Evolutionary conservation across 2,888 invertebrate genomes (phyloP), one percentile per base, ranked within the genome.

Genomic region (Cheilosia variabilis): DNA sequence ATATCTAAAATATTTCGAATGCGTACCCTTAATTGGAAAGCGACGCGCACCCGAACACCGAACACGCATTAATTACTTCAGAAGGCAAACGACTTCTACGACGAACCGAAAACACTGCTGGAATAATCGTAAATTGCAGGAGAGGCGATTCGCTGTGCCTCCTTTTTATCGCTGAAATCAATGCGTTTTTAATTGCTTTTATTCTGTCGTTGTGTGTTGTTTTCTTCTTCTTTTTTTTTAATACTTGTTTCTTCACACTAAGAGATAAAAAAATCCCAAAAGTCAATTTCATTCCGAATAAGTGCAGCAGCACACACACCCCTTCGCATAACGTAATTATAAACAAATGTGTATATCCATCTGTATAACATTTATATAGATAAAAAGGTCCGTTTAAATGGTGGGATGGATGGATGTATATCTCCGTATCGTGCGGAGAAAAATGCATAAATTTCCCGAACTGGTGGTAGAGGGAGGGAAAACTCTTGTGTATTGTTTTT

Each of bases 111-210:
- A 50, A 53, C 31, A 58, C 45, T 63, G 62, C 34, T 73, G 79
- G 79, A 84, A 73, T 69, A 62, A 77, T 62, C 80, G 76, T 81
- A 81, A 86, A 86, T 86, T 72, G 57, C 76, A 72, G 71, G 68
- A 80, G 68, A 80, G 75, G 86, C 81, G 81, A 86, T 81, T 72
- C 76, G 86, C 72, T 41, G 72, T 66, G 86, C 86, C 86, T 86
- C 86, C 81, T 81, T 81, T 86, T 86, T 81, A 86, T 86, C 86
- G 76, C 76, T 71, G 68, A 68, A 81, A 86, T 86, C 86, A 86
- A 86, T 86, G 86, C 81, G 66, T 81, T 86, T 86, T 86, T 86
- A 86, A 86, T 86, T 81, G 81, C 71, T 63, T 86, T 72, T 86
- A 75, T 68, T 75, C 37, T 24, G 52, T 62, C 41, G 22, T 43